Evolutionary conservation across 1,140 invertebrate species (phyloP).

Genomic region (Dryas iulia): DNA sequence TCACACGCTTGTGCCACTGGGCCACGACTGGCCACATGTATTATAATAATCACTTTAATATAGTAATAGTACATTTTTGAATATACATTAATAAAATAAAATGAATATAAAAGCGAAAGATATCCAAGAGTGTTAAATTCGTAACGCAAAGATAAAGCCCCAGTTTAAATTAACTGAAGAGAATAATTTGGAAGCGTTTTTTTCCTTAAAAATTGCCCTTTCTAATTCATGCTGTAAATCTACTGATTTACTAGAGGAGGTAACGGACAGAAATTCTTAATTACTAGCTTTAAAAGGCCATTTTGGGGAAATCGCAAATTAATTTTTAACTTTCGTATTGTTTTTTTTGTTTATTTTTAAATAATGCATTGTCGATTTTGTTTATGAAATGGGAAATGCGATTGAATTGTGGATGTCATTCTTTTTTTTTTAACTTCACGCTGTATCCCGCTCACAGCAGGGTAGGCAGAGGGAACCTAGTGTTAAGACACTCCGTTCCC

Average conservation of each 20-base stretch:
- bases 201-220: conserved; percentile 20
- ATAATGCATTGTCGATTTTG: not conserved
- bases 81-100: too few species aligned
- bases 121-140: not conserved
- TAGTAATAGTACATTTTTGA: too few species aligned
- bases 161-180: conserved; percentile 46
- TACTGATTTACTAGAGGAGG: conserved; percentile 45
- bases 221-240: conserved; percentile 46
- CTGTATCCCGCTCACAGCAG: not conserved
- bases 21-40: too few species aligned
- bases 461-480: not conserved
- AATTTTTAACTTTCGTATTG: conserved; percentile 12
- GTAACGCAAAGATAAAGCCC: conserved; percentile 35
- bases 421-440: not conserved
- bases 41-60: too few species aligned
- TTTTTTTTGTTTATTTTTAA: not conserved
- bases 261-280: conserved; percentile 45
- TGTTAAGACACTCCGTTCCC: too few species aligned
- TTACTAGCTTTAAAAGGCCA: conserved; percentile 39
- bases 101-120: not conserved
- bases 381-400: not conserved
- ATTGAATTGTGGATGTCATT: too few species aligned
- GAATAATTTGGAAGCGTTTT: conserved; percentile 45
- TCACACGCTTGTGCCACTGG: too few species aligned
- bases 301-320: conserved; percentile 23